Base-by-base conservation (phyloP, 2,888 invertebrate genomes). In the Calameuta idolon region DNA sequence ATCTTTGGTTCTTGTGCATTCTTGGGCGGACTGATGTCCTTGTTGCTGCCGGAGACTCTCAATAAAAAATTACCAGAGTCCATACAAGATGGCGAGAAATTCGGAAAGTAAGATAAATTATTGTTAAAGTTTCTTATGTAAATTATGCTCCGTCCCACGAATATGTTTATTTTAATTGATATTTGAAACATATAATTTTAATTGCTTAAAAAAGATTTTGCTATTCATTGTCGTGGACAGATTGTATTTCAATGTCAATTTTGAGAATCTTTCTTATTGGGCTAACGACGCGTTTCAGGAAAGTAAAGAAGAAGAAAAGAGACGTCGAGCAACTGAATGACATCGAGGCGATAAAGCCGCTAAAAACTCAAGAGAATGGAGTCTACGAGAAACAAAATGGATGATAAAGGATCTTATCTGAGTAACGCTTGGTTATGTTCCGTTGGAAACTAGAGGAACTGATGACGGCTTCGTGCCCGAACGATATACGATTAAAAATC, bases 21-120 rank as follows among this genome's bases (percentile, higher is more conserved):
- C n/a, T 81, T 92, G 35, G 94, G 94, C 12, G 95, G 94, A 31
- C 77, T 93, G 3, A 88, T 94, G 78, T 93, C 94, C 0, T 89
- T 95, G 55, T 88, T 94, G 37, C 91, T 95, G 74, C 95, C 95
- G 1, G 95, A 95, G 92, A 95, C 95, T 0, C 90, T 94, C 75
- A 94, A 94, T 83, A 93, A 93, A 85, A 93, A 93, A 81, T 90
- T 95, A 77, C 95, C 95, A 4, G 95, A 95, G 87, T 94, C 95
- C 1, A 93, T 95, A 80, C 93, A 93, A 85, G 95, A 95, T 84
- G 94, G 94, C 9, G 94, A 94, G 89, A 87, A 91, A 33, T 94
- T 94, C 88, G 94, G 94, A 92, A 93, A 92, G 94, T 94, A 89
- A 91, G 93, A 31, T 71, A 12, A 31, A 71, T 31, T 4, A 33